Conservation (phyloP, 2,113 vertebrate genomes). For the Sitta europaea region DNA sequence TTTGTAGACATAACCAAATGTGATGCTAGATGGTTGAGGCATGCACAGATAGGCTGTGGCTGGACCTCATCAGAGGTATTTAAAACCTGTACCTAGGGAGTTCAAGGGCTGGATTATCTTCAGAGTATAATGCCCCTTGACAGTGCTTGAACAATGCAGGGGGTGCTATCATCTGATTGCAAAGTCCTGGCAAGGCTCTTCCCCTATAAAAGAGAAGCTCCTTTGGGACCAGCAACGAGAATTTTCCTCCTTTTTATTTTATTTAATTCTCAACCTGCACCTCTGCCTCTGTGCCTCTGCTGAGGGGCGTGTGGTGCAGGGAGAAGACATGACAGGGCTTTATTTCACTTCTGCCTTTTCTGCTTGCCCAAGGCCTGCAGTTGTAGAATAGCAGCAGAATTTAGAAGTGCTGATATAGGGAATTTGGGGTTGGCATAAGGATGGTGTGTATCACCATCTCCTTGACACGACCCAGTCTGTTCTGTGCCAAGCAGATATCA, state of each 20-base stretch:
- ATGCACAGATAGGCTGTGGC: background rate
- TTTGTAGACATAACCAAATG: constrained; percentile 45
- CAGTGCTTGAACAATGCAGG: background rate
- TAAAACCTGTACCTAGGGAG: constrained; percentile 1
- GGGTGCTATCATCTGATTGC: constrained; percentile 43
- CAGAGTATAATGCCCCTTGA: constrained; percentile 35
- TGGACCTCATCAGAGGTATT: constrained; percentile 8
- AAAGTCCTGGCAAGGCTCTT: background rate
- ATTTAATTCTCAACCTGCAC: background rate
- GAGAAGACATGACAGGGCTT: background rate
- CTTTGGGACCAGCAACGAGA: background rate
- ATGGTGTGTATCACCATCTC: constrained; percentile 8
- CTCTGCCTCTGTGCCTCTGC: background rate
- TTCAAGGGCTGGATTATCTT: constrained; percentile 43
- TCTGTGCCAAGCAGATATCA: constrained; percentile 5
- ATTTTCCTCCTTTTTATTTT: constrained; percentile 1
- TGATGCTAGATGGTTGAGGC: background rate
- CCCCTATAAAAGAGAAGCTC: background rate
- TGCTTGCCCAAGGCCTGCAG: constrained; percentile 2
- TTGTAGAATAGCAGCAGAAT: constrained; percentile 28
- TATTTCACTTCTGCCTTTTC: constrained; percentile 7
- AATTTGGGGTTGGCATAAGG: background rate
- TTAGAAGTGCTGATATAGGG: constrained; percentile 37
- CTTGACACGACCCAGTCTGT: constrained; percentile 6
- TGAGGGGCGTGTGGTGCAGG: background rate